phyloP scores from a whole-genome alignment of 30 jellyfish, hydroid and myxozoan species.

The Kudoa iwatai region DNA sequence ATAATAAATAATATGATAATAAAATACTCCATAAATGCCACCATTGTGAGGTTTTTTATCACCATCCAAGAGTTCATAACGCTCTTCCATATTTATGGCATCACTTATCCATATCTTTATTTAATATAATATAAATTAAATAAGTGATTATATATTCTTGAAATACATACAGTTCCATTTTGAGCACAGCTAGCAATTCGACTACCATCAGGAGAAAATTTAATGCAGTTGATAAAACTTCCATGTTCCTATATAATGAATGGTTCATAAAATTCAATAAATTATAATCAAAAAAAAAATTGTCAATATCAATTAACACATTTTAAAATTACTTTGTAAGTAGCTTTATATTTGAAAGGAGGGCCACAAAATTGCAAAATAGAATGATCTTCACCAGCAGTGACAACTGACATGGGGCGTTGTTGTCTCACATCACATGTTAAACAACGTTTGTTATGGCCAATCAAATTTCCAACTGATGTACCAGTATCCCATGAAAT shows the following conservation, averaged over 20 bases:
- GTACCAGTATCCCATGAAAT: slow-evolving; percentile 91
- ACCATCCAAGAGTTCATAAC: slow-evolving; percentile 14
- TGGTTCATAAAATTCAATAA: slow-evolving; percentile 1
- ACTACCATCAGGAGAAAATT: slow-evolving; percentile 69
- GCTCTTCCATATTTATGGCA: slow-evolving; percentile 32
- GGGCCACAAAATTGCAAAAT: slow-evolving; percentile 41
- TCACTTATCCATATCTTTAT: slow-evolving; percentile 18
- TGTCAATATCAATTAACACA: neutral
- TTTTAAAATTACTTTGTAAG: slow-evolving; percentile 3
- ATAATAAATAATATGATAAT: neutral
- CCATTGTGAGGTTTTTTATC: slow-evolving; percentile 45
- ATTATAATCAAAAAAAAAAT: neutral
- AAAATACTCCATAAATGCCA: slow-evolving; percentile 60
- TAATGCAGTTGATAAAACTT: slow-evolving; percentile 34
- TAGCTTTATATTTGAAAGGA: slow-evolving; percentile 19
- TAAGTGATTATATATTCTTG: too few species aligned
- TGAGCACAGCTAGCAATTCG: slow-evolving; percentile 40
- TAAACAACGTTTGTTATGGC: slow-evolving; percentile 10
- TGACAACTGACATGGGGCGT: slow-evolving; percentile 25
- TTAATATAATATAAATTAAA: too few species aligned
- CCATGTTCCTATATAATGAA: slow-evolving; percentile 3
- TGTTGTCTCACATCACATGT: slow-evolving; percentile 23
- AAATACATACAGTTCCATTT: slow-evolving; percentile 35
- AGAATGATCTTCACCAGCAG: slow-evolving; percentile 35
- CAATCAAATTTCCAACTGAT: slow-evolving; percentile 27